phyloP scores from a whole-genome alignment of 2,113 vertebrate species.

The Forbesichthys agassizii region DNA sequence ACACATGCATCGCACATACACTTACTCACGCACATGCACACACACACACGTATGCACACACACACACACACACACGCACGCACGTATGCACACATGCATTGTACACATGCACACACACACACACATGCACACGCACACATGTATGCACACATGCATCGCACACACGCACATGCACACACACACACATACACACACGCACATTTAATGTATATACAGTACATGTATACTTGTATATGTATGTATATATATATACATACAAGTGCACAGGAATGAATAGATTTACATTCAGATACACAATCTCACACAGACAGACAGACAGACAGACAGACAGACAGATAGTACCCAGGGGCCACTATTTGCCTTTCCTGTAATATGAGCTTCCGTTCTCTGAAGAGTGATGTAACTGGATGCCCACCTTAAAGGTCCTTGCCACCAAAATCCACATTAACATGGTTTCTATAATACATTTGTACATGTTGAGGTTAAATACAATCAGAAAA shows the following conservation, averaged over 20 bases:
- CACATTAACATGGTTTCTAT: too few relatives aligned
- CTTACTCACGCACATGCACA: too few relatives aligned
- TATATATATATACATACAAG: background rate
- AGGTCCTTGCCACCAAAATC: background rate
- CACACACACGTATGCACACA: too few relatives aligned
- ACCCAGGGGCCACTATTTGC: slow-evolving; percentile 74
- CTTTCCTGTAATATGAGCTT: slow-evolving; percentile 82
- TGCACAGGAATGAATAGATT: background rate
- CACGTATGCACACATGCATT: too few relatives aligned
- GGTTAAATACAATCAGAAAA: too few relatives aligned
- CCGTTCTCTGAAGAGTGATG: slow-evolving; percentile 77
- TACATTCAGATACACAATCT: slow-evolving; percentile 11
- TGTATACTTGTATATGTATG: background rate
- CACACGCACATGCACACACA: background rate
- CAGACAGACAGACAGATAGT: slow-evolving; percentile 37
- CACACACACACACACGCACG: too few relatives aligned
- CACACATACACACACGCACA: background rate
- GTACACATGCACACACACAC: too few relatives aligned
- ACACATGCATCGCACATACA: slow-evolving; percentile 5
- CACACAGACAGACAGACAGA: slow-evolving; percentile 23
- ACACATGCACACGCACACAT: background rate
- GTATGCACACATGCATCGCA: background rate
- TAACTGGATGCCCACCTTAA: slow-evolving; percentile 74
- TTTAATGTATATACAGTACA: background rate
- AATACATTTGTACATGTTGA: too few relatives aligned